Evolutionary conservation across 1,140 invertebrate species (phyloP), one percentile per base, ranked within the genome.

Genomic region (Apis cerana): DNA sequence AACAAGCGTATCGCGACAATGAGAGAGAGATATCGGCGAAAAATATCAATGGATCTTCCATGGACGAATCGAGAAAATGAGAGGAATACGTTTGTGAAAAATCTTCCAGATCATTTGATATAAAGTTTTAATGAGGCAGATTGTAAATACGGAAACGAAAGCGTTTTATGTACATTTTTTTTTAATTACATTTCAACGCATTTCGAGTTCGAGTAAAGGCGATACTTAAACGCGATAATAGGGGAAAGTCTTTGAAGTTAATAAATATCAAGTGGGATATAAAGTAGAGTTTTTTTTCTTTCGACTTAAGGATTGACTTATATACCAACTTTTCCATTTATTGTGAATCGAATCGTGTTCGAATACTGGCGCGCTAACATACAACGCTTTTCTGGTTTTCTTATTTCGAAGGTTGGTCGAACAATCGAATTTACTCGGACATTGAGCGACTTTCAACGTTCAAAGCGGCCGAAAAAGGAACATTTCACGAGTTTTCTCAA

Each of bases 401-500:
- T 19, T 58, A 48, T 80, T 56, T 23, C 69, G 64, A 50, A 2
- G 5, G 21, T 33, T 48, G 27, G 21, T 10, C 33, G 2, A 52
- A 80, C 69, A 54, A 80, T 80, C 48, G 69, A 72, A 72, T 72
- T 72, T 54, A 21, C 58, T 43, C 7, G 3, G 23, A 43, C 11
- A 62, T 80, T 23, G 10, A 54, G 9, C 21, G 7, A 48, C 33
- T 21, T 54, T 43, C 19, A 12, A n/a, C 17, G n/a, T 64, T 13
- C 19, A 15, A 17, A 33, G 33, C 48, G 71, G 8, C 17, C 54
- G 54, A 33, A 33, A 43, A 67, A 67, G 54, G 68, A 74, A 85
- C 72, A 85, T 82, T 85, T 78, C 67, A 21, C 68, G 17, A 1
- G 48, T 33, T 61, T 52, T 27, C 64, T 56, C 58, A 56, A 75